Conservation (phyloP, 2,797 vertebrate species). For the Oryzias dopingdopingensis region DNA sequence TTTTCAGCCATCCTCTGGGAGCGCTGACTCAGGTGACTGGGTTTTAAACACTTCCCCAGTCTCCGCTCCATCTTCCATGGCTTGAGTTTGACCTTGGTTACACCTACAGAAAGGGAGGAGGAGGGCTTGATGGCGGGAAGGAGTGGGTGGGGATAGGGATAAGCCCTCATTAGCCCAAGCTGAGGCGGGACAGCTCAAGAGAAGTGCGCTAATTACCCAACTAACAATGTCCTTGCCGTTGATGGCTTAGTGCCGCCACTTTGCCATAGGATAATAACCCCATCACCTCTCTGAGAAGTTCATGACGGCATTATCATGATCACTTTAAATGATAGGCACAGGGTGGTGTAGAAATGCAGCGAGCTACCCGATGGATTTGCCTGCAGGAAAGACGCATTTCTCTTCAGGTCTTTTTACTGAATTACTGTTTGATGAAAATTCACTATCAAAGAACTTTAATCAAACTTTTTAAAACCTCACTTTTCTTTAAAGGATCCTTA, state of each 20-base stretch:
- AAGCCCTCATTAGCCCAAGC: slow-evolving; percentile 76
- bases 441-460: slow-evolving; percentile 32
- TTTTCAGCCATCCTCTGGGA: slow-evolving; percentile 67
- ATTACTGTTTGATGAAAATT: slow-evolving; percentile 29
- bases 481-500: slow-evolving; percentile 42
- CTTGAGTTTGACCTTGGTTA: slow-evolving; percentile 76
- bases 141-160: slow-evolving; percentile 54
- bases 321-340: slow-evolving; percentile 68
- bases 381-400: slow-evolving; percentile 20
- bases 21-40: slow-evolving; percentile 84
- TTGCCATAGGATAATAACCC: slow-evolving; percentile 74
- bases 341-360: slow-evolving; percentile 48
- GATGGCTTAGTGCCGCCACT: slow-evolving; percentile 72
- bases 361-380: slow-evolving; percentile 40
- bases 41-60: slow-evolving; percentile 74
- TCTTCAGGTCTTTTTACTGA: slow-evolving; percentile 26
- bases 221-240: slow-evolving; percentile 80
- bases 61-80: slow-evolving; percentile 47
- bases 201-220: slow-evolving; percentile 79
- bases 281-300: slow-evolving; percentile 69
- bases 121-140: slow-evolving; percentile 37
- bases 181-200: slow-evolving; percentile 66
- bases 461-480: slow-evolving; percentile 28
- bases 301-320: slow-evolving; percentile 72
- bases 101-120: slow-evolving; percentile 45